Base-by-base conservation (phyloP, 2,888 invertebrate genomes). In the Stratiomys singularior region DNA sequence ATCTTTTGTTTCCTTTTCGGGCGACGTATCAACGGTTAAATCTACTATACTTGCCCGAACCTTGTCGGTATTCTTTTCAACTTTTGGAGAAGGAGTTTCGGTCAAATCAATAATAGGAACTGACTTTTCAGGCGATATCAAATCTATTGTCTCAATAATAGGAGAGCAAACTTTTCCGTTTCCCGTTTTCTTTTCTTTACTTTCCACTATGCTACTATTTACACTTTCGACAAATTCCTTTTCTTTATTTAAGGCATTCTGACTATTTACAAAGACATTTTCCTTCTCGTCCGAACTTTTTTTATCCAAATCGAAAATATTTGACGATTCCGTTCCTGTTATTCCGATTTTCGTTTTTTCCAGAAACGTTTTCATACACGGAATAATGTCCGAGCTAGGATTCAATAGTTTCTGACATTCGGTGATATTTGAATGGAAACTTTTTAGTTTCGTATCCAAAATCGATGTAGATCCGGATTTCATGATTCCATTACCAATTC, bases 391-490 rank as follows among this genome's bases (percentile, higher is more conserved):
- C 0, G 92, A 89, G 0, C 94, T 93, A 0, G 95, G 94, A 85
- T 95, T 93, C 56, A 96, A 86, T 81, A 96, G 88, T 84, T 96
- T 96, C 83, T 96, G 96, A 83, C 95, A 94, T 84, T 96, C 96
- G 0, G 95, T 93, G 79, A 96, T 96, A 82, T 93, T 93, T 46
- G 93, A 94, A 81, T 95, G 92, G 84, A 96, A 93, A 79, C 93
- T 94, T 87, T 94, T 93, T 78, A 96, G 91, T 85, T 94, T 94
- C 5, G 93, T 94, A 84, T 96, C 96, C 52, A 96, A 89, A 79
- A 94, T 93, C 0, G 95, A 93, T 5, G 95, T 93, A 77, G 94
- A 94, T 76, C 94, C 94, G 0, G 95, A 95, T 84, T 94, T 94
- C 81, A 93, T 90, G 27, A 95, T 93, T 27, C 92, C 90, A 46